Evolutionary conservation across 2,888 invertebrate genomes (phyloP).

Genomic region (Gerosis bhagava): DNA sequence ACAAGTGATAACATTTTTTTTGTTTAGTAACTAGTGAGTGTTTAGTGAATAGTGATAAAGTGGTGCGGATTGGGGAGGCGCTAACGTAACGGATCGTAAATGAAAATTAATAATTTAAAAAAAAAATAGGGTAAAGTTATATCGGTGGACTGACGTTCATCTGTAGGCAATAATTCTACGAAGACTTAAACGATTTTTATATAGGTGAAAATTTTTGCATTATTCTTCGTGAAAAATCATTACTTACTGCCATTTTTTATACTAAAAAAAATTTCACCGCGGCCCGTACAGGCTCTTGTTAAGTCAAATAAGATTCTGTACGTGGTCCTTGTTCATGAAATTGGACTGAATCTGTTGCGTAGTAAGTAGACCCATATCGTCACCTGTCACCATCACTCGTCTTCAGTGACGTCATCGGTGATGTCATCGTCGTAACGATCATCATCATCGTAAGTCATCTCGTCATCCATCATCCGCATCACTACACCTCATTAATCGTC

Average conservation of each 20-base stretch:
- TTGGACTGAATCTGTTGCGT: slow-evolving; percentile 65
- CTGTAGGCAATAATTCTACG: slow-evolving; percentile 72
- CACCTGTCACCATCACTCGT: slow-evolving; percentile 43
- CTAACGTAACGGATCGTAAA: slow-evolving; percentile 36
- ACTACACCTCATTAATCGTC: slow-evolving; percentile 62
- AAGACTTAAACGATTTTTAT: slow-evolving; percentile 77
- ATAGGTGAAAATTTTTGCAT: slow-evolving; percentile 69
- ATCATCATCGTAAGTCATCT: slow-evolving; percentile 44
- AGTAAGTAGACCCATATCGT: slow-evolving; percentile 45
- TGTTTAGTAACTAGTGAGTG: slow-evolving; percentile 67
- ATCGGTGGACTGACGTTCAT: slow-evolving; percentile 45
- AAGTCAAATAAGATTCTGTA: slow-evolving; percentile 29
- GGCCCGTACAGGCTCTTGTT: slow-evolving; percentile 34
- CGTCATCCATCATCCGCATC: slow-evolving; percentile 77
- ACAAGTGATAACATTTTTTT: slow-evolving; percentile 74
- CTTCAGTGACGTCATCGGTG: too few relatives aligned
- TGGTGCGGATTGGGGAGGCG: slow-evolving; percentile 75
- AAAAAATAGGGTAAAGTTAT: slow-evolving; percentile 43
- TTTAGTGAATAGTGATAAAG: slow-evolving; percentile 59
- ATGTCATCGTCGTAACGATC: too few relatives aligned
- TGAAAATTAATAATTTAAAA: slow-evolving; percentile 20
- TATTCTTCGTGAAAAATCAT: slow-evolving; percentile 61
- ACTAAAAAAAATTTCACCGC: slow-evolving; percentile 45
- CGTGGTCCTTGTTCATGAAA: slow-evolving; percentile 31
- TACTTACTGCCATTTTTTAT: slow-evolving; percentile 77